Evolutionary conservation across 2,113 vertebrate genomes (phyloP), one percentile per base, ranked within the genome.

Genomic region (Anolis carolinensis): DNA sequence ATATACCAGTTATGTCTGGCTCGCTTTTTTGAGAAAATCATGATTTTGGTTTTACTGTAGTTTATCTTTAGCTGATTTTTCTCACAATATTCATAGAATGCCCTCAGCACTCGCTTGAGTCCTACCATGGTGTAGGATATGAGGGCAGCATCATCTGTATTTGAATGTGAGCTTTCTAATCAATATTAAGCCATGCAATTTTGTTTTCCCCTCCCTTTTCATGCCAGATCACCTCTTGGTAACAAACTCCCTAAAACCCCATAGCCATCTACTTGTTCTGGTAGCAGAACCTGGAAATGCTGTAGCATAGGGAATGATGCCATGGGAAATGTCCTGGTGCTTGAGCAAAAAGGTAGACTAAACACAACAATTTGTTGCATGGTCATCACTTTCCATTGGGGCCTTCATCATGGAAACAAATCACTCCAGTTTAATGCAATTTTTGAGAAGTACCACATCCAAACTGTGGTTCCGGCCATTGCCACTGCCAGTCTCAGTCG

Each of bases 401-500:
- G 13, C 80, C 87, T 86, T 88, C 86, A 72, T 16, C 14, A 1
- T 55, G 76, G 59, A 55, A 48, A 1, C 52, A 79, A 89, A 89
- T 80, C 83, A 79, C 87, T 48, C 78, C 52, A 25, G 14, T 7
- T 9, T 10, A 70, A 70, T 13, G 7, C 32, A 4, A 55, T 25
- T 71, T 23, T 68, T 11, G 3, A 55, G 36, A 32, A 68, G 34
- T 52, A 70, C 65, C 11, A 14, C 79, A 75, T 71, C 79, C 67
- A 82, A 20, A 2, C 5, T 10, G 48, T 72, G 85, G 71, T 88
- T 87, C 84, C 73, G 83, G 36, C 39, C 30, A 68, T 68, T 68
- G 65, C 65, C 62, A 4, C 23, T 34, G 87, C 79, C 82, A 82
- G 62, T 92, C 86, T 88, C 82, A 82, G 59, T 92, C 88, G 87